A percentile compares a stretch with the other conserved stretches of the same genome.
phyloP scores from a whole-genome alignment of 2,888 invertebrate genomes.

The Lasioglossum malachurum region DNA sequence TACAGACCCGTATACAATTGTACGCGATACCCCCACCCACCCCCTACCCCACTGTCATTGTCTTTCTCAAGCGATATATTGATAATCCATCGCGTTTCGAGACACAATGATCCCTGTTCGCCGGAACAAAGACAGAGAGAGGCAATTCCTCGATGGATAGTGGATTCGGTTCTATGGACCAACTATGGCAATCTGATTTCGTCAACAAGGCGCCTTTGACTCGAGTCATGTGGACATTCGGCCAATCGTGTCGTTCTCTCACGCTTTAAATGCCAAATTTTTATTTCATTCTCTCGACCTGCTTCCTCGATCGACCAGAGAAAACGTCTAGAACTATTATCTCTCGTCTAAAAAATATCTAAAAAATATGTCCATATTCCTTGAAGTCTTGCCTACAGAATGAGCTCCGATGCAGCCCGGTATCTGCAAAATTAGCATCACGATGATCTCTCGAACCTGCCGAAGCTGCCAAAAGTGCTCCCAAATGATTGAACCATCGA shows the following conservation, averaged over 20 bases:
- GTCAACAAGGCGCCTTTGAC: background rate
- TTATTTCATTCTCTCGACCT: no score
- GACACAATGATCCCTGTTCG: background rate
- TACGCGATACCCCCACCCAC: background rate
- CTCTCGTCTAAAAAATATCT: no score
- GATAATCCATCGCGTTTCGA: conserved; percentile 5
- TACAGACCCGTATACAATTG: background rate
- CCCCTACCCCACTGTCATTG: background rate
- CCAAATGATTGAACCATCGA: background rate
- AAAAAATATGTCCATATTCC: background rate
- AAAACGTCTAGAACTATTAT: no score
- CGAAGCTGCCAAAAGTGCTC: background rate
- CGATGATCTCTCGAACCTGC: background rate
- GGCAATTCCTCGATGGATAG: background rate
- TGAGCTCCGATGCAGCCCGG: background rate
- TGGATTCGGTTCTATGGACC: background rate
- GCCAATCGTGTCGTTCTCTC: background rate
- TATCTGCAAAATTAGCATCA: background rate
- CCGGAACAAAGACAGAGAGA: background rate
- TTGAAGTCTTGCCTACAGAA: background rate
- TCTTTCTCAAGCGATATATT: background rate
- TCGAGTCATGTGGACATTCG: background rate
- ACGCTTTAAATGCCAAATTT: background rate
- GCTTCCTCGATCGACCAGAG: no score
- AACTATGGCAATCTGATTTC: background rate